A percentile compares a stretch with the other conserved stretches of the same genome.
Evolutionary conservation across 1,140 invertebrate species (phyloP).

Genomic region (Cotesia vestalis): DNA sequence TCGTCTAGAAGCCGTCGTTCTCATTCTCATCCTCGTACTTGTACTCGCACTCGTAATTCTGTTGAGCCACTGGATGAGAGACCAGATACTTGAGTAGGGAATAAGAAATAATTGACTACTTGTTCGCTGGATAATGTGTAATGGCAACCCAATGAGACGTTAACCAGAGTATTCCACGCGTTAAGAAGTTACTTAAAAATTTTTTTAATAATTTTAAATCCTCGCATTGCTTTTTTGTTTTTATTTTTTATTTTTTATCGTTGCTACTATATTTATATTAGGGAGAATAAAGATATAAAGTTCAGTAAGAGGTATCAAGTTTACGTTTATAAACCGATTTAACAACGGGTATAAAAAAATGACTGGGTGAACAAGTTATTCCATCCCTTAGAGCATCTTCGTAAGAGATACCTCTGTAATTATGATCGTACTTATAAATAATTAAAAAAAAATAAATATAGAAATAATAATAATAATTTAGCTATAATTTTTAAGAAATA

Average conservation of each 20-base stretch:
- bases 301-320: too few species aligned
- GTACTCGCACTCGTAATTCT: background rate
- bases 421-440: too few species aligned
- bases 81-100: background rate
- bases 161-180: conserved; percentile 16
- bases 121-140: conserved; percentile 12
- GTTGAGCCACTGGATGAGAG: background rate
- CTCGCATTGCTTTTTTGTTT: background rate
- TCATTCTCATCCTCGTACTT: background rate
- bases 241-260: background rate
- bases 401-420: too few species aligned
- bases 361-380: too few species aligned
- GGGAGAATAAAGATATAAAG: too few species aligned
- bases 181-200: conserved; percentile 18
- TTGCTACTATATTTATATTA: too few species aligned
- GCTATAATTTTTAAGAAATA: too few species aligned
- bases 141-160: conserved; percentile 14
- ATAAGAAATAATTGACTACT: conserved; percentile 29
- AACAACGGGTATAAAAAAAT: too few species aligned
- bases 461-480: too few species aligned
- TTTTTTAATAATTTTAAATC: background rate
- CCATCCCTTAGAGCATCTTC: too few species aligned
- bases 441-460: too few species aligned
- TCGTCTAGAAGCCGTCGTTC: conserved; percentile 1
- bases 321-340: too few species aligned